These are phyloP conservation scores for Myripristis murdjan DNA, from an alignment of 2,797 vertebrate species.

Conservation along the genomic window DNA sequence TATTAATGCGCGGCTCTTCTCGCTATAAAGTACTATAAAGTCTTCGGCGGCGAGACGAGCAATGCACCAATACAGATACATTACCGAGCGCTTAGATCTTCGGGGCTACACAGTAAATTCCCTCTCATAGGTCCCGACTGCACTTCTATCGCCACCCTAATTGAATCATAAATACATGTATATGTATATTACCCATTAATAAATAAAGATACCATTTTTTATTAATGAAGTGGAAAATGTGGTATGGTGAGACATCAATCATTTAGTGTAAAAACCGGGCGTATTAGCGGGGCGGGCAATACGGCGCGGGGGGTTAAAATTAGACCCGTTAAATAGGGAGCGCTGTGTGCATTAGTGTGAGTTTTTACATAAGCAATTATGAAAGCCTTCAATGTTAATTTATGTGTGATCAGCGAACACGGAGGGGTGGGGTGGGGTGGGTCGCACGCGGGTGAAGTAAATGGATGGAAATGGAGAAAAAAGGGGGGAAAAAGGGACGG, in stretches of 20 bases:
- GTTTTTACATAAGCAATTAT: constrained; percentile 87
- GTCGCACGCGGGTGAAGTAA: constrained; percentile 70
- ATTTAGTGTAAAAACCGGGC: constrained; percentile 81
- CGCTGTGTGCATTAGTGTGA: constrained; percentile 79
- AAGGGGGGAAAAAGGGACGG: constrained; percentile 56
- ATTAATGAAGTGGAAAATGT: constrained; percentile 87
- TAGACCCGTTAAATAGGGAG: constrained; percentile 82
- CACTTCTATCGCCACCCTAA: constrained; percentile 71
- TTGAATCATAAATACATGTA: constrained; percentile 85
- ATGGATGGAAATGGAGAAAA: constrained; percentile 74
- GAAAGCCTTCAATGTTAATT: constrained; percentile 86
- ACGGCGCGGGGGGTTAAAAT: constrained; percentile 79
- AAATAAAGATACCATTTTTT: constrained; percentile 85
- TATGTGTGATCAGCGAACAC: constrained; percentile 84
- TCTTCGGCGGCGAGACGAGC: constrained; percentile 26
- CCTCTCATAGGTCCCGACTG: constrained; percentile 74
- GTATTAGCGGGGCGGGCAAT: constrained; percentile 77
- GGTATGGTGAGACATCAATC: constrained; percentile 83
- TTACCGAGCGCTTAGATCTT: constrained; percentile 73
- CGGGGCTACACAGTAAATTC: constrained; percentile 66
- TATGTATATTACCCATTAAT: constrained; percentile 85
- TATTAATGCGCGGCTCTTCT: constrained; percentile 6
- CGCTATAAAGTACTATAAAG: constrained; percentile 11
- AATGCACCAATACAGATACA: constrained; percentile 52
- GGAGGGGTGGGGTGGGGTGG: constrained; percentile 48